phyloP scores from a whole-genome alignment of 2,113 vertebrate species.

The Macrotis lagotis region DNA sequence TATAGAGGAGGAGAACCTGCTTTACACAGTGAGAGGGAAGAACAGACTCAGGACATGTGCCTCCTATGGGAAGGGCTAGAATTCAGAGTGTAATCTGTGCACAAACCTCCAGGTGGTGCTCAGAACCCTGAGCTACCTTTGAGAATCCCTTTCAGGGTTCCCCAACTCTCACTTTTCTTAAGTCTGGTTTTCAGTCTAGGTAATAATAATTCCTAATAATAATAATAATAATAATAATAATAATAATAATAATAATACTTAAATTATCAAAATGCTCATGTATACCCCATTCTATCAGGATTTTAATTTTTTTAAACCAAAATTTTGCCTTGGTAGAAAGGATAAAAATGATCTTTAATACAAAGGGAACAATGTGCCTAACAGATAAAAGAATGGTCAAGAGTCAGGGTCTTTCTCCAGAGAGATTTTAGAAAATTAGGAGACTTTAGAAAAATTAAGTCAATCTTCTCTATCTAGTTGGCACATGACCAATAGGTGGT shows the following conservation, averaged over 20 bases:
- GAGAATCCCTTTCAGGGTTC: background rate
- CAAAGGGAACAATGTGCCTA: background rate
- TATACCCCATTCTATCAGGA: background rate
- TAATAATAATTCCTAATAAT: background rate
- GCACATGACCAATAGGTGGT: background rate
- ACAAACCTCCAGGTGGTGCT: background rate
- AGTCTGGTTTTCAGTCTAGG: background rate
- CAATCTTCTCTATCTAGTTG: background rate
- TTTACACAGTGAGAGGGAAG: background rate
- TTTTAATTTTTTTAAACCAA: background rate
- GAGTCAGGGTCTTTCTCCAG: background rate
- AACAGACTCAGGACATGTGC: background rate
- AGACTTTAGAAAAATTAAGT: too few relatives aligned
- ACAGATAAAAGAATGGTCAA: too few relatives aligned
- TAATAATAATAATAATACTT: background rate
- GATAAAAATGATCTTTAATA: background rate
- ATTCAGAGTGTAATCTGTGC: background rate
- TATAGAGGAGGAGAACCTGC: background rate
- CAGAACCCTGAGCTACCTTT: background rate
- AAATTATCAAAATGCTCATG: background rate
- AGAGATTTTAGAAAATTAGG: too few relatives aligned
- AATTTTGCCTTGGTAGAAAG: background rate
- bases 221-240: too few relatives aligned
- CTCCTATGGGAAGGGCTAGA: background rate
- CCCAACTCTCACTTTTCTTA: background rate